phyloP scores from a whole-genome alignment of 2,888 invertebrate species.

The Synergus umbraculus region DNA sequence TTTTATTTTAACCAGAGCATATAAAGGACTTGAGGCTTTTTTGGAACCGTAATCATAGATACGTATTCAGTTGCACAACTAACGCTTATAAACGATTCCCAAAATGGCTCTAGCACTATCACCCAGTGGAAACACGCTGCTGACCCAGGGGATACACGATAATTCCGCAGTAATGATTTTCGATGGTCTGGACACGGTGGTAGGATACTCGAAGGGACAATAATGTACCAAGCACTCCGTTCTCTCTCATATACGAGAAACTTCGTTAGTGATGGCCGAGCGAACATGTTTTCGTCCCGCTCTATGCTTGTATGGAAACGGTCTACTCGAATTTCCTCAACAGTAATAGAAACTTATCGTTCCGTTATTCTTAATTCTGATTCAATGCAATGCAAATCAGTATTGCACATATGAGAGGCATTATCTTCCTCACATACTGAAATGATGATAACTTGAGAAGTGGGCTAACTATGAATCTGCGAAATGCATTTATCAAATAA shows the following conservation, averaged over 20 bases:
- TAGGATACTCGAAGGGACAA: conserved; percentile 11
- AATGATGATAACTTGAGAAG: not conserved
- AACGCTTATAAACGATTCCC: conserved; percentile 3
- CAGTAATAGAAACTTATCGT: not conserved
- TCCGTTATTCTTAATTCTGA: not conserved
- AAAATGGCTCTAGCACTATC: conserved; percentile 17
- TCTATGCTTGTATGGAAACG: not conserved
- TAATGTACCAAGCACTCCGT: not conserved
- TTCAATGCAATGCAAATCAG: not conserved
- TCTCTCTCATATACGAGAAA: not conserved
- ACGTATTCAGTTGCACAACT: too few species aligned
- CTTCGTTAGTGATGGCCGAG: not conserved
- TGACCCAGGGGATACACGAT: conserved; percentile 1
- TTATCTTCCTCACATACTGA: not conserved
- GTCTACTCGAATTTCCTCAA: not conserved
- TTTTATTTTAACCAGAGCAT: too few species aligned
- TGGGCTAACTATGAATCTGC: too few species aligned
- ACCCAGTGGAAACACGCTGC: not conserved
- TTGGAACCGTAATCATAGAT: not conserved
- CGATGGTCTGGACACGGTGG: conserved; percentile 10
- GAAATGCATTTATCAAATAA: not conserved
- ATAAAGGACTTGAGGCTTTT: not conserved
- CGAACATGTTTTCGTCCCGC: not conserved
- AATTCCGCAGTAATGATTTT: conserved; percentile 35
- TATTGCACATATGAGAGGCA: not conserved